Conservation (phyloP, 2,797 vertebrate genomes). For the Myiothlypis chrysogaster region DNA sequence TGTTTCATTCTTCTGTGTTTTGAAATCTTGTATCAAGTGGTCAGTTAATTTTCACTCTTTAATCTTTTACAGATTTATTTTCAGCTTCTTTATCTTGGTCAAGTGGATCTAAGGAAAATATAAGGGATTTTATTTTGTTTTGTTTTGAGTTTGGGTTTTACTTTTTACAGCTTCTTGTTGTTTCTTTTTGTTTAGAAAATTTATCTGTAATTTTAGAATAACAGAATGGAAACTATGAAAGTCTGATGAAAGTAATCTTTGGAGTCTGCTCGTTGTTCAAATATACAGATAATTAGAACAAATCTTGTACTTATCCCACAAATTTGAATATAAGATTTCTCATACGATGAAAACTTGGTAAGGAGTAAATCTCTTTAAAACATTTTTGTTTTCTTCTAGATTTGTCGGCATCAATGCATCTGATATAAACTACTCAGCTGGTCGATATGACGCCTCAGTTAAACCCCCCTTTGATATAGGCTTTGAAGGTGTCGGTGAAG, state of each 20-base stretch:
- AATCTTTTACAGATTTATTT: slow-evolving; percentile 1
- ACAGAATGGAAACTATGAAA: background rate
- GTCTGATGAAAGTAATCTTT: background rate
- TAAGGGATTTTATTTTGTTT: background rate
- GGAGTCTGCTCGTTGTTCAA: background rate
- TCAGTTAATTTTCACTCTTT: slow-evolving; percentile 11
- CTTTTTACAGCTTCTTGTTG: background rate
- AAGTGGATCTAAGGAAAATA: background rate
- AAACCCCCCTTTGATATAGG: slow-evolving; percentile 88
- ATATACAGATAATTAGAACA: background rate
- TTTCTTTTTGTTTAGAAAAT: background rate
- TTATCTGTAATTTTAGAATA: background rate
- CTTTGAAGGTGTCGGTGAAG: slow-evolving; percentile 91
- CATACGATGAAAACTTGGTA: background rate
- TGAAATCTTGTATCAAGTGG: background rate
- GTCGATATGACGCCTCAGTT: slow-evolving; percentile 83
- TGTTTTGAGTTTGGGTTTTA: background rate
- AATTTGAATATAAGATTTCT: background rate
- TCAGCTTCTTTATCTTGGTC: slow-evolving; percentile 11
- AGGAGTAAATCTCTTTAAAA: slow-evolving; percentile 41
- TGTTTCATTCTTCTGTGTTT: slow-evolving; percentile 57
- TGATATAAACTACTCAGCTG: slow-evolving; percentile 92
- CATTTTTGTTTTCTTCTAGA: slow-evolving; percentile 78
- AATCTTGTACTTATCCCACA: background rate
- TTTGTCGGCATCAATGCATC: slow-evolving; percentile 94